These are phyloP conservation scores for Folsomia candida DNA, from an alignment of 2,888 invertebrate species.

Conservation along the genomic window DNA sequence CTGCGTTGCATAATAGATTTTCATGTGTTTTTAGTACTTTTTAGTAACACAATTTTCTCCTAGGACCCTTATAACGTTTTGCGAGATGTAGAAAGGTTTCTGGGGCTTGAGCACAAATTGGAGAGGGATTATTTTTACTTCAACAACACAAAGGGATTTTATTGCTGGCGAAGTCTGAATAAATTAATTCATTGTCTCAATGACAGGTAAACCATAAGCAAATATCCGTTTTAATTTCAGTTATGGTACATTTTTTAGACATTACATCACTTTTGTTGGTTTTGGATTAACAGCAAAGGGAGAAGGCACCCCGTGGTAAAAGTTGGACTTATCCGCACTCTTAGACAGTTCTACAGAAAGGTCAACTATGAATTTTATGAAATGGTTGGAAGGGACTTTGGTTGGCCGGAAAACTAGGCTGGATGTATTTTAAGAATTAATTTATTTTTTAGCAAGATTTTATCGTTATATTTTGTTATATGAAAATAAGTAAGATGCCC, in stretches of 20 bases:
- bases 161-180: conserved; percentile 61
- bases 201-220: too few species aligned
- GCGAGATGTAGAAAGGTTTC: conserved; percentile 80
- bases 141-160: conserved; percentile 95
- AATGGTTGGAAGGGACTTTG: conserved; percentile 85
- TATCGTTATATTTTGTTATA: too few species aligned
- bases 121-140: conserved; percentile 89
- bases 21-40: conserved; percentile 34
- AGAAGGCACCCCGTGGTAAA: conserved; percentile 82
- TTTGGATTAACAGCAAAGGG: too few species aligned
- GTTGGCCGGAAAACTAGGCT: conserved; percentile 87
- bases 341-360: conserved; percentile 82
- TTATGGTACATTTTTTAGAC: too few species aligned
- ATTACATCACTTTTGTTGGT: too few species aligned
- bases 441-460: too few species aligned
- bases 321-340: conserved; percentile 72
- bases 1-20: conserved; percentile 34
- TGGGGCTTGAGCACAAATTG: conserved; percentile 69
- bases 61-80: conserved; percentile 78
- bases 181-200: conserved; percentile 67
- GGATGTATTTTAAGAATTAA: too few species aligned
- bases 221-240: too few species aligned
- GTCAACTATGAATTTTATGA: conserved; percentile 91
- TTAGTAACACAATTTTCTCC: too few species aligned
- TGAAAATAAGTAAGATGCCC: too few species aligned